These are phyloP conservation scores for Todiramphus chloris DNA, from an alignment of 2,113 vertebrate species.

Conservation along the genomic window DNA sequence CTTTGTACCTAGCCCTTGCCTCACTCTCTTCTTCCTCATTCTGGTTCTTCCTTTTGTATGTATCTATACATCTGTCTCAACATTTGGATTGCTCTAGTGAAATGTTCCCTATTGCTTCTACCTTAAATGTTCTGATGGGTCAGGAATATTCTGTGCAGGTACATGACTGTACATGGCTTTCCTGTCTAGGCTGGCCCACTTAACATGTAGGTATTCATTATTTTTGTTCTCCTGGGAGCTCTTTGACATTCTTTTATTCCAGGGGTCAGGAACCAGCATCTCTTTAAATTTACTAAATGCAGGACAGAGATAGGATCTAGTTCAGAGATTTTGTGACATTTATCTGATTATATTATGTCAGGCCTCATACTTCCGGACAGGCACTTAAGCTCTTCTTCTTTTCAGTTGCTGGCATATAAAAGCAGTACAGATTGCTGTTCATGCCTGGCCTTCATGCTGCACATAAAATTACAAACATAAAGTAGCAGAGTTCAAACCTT, in stretches of 20 bases:
- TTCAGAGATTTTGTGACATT: neutral
- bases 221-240: neutral
- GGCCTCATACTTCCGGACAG: neutral
- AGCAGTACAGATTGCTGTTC: constrained; percentile 5
- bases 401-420: neutral
- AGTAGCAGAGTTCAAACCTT: constrained; percentile 21
- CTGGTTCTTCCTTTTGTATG: neutral
- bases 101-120: neutral
- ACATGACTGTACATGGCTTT: neutral
- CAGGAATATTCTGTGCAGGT: neutral
- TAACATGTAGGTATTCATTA: neutral
- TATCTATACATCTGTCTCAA: neutral
- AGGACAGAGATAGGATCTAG: neutral
- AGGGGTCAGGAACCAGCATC: neutral
- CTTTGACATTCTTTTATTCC: neutral
- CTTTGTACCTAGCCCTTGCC: neutral
- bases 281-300: neutral
- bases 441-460: constrained; percentile 2
- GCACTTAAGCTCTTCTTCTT: neutral
- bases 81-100: neutral
- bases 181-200: neutral
- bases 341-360: neutral
- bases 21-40: neutral
- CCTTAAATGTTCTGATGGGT: neutral
- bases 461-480: constrained; percentile 28